Conservation (phyloP, 2,888 invertebrate genomes). For the Dasypolia templi region DNA sequence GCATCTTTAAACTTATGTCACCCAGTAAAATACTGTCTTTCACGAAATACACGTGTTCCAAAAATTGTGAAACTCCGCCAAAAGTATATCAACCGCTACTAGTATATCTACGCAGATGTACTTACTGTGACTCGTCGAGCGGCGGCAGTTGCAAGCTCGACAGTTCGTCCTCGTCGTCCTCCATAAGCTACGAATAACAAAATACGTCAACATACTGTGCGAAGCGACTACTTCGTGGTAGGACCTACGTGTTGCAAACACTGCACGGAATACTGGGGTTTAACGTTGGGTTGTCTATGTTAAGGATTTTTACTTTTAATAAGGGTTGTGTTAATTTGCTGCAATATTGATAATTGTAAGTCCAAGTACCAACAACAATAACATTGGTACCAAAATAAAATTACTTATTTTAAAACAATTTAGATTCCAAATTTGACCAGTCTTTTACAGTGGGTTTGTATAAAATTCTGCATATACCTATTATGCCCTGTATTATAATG, state of each 20-base stretch:
- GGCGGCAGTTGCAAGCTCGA: conserved; percentile 83
- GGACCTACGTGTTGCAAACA: conserved; percentile 49
- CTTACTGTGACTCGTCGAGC: conserved; percentile 84
- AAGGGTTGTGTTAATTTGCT: neutral
- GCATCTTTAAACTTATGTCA: neutral
- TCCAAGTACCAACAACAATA: neutral
- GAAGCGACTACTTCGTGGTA: conserved; percentile 81
- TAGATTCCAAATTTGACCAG: neutral
- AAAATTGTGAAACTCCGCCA: conserved; percentile 9
- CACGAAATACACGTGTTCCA: neutral
- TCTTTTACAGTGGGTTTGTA: neutral
- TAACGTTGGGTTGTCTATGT: neutral
- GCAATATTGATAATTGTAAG: neutral
- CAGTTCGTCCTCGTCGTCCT: conserved; percentile 83
- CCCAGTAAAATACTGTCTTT: neutral
- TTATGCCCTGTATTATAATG: neutral
- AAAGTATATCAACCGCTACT: conserved; percentile 34
- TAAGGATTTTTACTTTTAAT: neutral
- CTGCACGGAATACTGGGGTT: conserved; percentile 42
- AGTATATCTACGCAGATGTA: conserved; percentile 62
- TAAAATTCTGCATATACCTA: neutral
- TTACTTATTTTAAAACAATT: neutral
- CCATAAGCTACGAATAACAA: conserved; percentile 85
- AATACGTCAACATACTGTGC: conserved; percentile 88
- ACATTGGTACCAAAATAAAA: neutral